Evolutionary conservation across 2,888 invertebrate genomes (phyloP).

Genomic region (Psylliodes chrysocephalus): DNA sequence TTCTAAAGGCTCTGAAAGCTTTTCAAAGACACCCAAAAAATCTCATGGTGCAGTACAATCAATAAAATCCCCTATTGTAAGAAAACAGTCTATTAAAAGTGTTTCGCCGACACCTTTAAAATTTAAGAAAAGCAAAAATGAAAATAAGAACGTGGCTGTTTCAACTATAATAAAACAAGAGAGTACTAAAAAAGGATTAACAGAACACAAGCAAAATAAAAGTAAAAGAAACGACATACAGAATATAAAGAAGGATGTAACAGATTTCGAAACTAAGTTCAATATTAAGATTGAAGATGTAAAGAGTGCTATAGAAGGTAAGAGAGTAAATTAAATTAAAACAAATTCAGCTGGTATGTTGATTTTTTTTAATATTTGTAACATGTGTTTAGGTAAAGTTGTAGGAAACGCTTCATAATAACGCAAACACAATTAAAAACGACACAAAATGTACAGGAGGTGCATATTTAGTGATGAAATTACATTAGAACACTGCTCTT

Average conservation of each 20-base stretch:
- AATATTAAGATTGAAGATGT: slow-evolving; percentile 41
- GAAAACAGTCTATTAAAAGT: not conserved
- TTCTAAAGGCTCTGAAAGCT: not conserved
- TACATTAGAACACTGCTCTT: too few relatives aligned
- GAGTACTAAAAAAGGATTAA: not conserved
- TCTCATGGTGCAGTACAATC: too few relatives aligned
- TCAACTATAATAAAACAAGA: not conserved
- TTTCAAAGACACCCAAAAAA: not conserved
- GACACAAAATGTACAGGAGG: too few relatives aligned
- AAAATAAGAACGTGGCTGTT: not conserved
- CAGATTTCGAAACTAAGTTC: slow-evolving; percentile 29
- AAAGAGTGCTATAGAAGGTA: slow-evolving; percentile 39
- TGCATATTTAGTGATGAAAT: too few relatives aligned
- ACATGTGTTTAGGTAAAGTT: too few relatives aligned
- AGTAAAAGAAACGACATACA: not conserved
- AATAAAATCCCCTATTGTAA: not conserved
- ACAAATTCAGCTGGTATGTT: not conserved
- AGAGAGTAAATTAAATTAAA: not conserved
- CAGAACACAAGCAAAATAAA: not conserved
- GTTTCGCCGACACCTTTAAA: not conserved
- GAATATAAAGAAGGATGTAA: too few relatives aligned
- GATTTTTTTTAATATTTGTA: too few relatives aligned
- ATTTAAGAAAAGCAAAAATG: not conserved
- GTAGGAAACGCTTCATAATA: too few relatives aligned
- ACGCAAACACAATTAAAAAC: too few relatives aligned